Conservation (phyloP, 2,797 vertebrate species). For the Podarcis siculus region DNA sequence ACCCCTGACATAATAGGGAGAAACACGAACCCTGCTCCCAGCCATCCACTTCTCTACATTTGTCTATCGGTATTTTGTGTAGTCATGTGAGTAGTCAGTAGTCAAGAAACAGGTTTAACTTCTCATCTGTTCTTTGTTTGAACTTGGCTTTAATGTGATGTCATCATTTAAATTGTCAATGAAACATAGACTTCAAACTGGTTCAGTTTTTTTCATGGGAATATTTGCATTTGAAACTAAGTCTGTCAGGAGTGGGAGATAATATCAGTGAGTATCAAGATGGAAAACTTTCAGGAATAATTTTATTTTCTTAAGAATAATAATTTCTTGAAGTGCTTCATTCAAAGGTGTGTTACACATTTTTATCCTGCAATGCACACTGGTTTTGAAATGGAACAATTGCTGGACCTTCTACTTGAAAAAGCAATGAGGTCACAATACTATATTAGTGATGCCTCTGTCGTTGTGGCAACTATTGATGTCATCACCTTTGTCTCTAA, state of each 20-base stretch:
- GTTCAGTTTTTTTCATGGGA: no score
- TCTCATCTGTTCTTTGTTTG: not conserved
- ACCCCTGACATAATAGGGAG: no score
- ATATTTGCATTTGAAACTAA: no score
- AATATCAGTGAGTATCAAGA: not conserved
- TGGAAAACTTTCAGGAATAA: not conserved
- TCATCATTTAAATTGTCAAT: no score
- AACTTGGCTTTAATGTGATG: no score
- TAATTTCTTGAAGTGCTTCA: not conserved
- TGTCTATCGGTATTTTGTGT: no score
- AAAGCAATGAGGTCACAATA: not conserved
- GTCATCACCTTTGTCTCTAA: not conserved
- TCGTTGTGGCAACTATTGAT: slow-evolving; percentile 1
- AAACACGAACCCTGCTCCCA: no score
- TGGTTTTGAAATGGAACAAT: not conserved
- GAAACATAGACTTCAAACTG: no score
- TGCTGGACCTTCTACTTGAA: not conserved
- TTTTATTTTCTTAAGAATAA: not conserved
- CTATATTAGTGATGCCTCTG: not conserved
- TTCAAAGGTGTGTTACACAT: not conserved
- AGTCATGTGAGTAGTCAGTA: no score
- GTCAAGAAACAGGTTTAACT: no score
- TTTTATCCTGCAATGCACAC: not conserved
- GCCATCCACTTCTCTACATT: no score
- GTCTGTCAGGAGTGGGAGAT: no score